Percentiles rank a stretch among this genome's conserved stretches.
These are phyloP conservation scores for Tiliacea aurago DNA, from an alignment of 2,888 invertebrate species.

Conservation along the genomic window DNA sequence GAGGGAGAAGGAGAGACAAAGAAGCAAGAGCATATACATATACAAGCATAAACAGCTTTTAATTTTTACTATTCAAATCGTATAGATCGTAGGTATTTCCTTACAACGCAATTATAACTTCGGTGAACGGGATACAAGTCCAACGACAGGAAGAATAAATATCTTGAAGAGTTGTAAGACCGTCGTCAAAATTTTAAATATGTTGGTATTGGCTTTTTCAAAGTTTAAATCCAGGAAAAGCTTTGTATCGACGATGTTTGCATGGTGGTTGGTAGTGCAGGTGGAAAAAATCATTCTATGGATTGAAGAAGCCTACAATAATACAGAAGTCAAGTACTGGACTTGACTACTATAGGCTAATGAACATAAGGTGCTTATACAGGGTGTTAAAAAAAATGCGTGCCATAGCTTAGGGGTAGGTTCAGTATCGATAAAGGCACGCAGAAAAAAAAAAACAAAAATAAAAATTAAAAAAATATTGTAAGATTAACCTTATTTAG, in stretches of 20 bases:
- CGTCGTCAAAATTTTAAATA: background rate
- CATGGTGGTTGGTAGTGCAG: background rate
- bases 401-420: too few species aligned
- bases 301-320: background rate
- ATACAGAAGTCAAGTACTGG: background rate
- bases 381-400: too few species aligned
- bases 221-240: background rate
- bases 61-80: too few species aligned
- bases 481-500: too few species aligned
- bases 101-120: too few species aligned
- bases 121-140: background rate
- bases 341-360: background rate
- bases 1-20: too few species aligned
- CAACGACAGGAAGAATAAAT: conserved; percentile 1
- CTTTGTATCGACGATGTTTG: background rate
- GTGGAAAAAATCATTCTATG: background rate
- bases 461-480: too few species aligned
- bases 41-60: too few species aligned
- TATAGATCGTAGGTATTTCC: too few species aligned
- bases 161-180: background rate
- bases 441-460: too few species aligned
- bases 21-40: too few species aligned
- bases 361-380: background rate
- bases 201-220: background rate
- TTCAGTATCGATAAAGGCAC: too few species aligned